Evolutionary conservation across 1,140 invertebrate genomes (phyloP), one percentile per base, ranked within the genome.

Genomic region (Eriocheir sinensis): DNA sequence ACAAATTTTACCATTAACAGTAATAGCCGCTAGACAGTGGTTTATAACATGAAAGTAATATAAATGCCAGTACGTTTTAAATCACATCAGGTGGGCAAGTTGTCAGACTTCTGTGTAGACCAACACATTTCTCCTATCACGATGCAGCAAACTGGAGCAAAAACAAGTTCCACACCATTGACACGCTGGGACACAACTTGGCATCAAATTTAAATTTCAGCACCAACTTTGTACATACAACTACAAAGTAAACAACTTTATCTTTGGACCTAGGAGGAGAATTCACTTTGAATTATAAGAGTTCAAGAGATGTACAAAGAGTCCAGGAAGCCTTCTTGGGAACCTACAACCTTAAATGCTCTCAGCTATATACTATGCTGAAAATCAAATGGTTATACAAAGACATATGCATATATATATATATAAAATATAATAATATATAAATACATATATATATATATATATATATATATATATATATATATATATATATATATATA

Each of bases 221-320:
- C 94, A 94, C 94, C 94, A 94, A 88, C 80, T 94, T 94, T 94
- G 94, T 94, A 94, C 88, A 44, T 94, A 86, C 6, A 91, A 85
- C 40, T 85, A 34, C 53, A 91, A 80, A 91, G 60, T 86, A 44
- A 93, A 86, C 4, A 79, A 86, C 27, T 91, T 60, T 72, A 38
- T n/a, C 72, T 91, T 91, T 40, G 12, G 40, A 41, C 79, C 38
- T 86, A 91, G 34, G 30, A 91, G n/a, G 79, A 79, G 34, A 44
- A n/a, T n/a, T 41, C 30, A 15, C 41, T 81, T 44, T 44, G 79
- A n/a, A 79, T 88, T 79, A 30, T 85, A 44, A 72, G 72, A 72
- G 80, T 79, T 88, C 27, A 30, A 94, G 85, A 94, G 94, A 89
- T 81, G 85, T 91, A 72, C 93, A 94, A 89, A 94, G 93, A 94